Base-by-base conservation (phyloP, 1,140 invertebrate genomes). In the Drosophila elegans region DNA sequence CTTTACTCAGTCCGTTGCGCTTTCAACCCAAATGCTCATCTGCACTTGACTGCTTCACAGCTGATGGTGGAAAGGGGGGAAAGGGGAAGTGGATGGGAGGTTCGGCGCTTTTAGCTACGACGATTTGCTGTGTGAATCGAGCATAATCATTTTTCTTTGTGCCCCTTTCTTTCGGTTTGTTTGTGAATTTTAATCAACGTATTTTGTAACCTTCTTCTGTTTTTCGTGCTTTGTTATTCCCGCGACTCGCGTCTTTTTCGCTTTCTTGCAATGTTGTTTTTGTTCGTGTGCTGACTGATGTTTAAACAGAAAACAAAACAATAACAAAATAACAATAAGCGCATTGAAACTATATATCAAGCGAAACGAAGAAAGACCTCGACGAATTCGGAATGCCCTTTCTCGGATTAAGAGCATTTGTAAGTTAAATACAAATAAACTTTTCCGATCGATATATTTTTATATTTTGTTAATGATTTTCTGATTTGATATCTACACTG, bases 1-100 rank as follows among this genome's bases (percentile, higher is more conserved):
- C 61, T 74, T 59, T 51, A 32, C 49, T 48, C 67, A 71, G 74
- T 68, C 67, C 52, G 48, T 55, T 75, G 71, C 60, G 72, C 76
- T 75, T 84, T 55, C 81, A 86, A 88, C 83, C 78, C 79, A 81
- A 79, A 82, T 82, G 83, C 59, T 81, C 83, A 82, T 88, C 75
- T 86, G 74, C 71, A 81, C 64, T 86, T 86, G 69, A 80, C 68
- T 86, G 82, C 69, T 27, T 49, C 61, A 21, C 75, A 64, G 42
- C 44, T 41, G 53, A 49, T 39, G 16, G 16, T 21, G 39, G 32
- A n/a, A 4, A 12, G 29, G 9, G 29, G 9, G 21, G 29, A 7
- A 29, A 6, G n/a, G 10, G n/a, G 3, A n/a, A 12, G 27, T 3
- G 48, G 3, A 32, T 49, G 21, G 21, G 29, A 10, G 16, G 25